phyloP scores from a whole-genome alignment of 2,113 vertebrate genomes.

The Nanorana parkeri region DNA sequence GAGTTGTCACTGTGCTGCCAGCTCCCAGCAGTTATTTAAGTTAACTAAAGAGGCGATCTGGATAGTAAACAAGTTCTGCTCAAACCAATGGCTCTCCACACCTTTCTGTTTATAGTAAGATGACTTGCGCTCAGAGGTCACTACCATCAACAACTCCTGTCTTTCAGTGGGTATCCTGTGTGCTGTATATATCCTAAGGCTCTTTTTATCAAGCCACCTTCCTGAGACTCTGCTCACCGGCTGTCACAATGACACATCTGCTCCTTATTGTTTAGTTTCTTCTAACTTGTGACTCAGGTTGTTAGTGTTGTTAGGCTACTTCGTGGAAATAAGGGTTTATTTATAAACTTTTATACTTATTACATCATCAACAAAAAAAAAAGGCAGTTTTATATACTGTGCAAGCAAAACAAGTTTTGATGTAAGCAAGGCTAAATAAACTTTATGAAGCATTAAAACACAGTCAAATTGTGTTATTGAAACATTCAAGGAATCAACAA shows the following conservation, averaged over 20 bases:
- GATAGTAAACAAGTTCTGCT: conserved; percentile 75
- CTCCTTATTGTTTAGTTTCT: conserved; percentile 62
- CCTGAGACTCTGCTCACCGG: conserved; percentile 67
- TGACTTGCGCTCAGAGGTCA: conserved; percentile 78
- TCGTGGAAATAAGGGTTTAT: not conserved
- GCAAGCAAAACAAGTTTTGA: no score
- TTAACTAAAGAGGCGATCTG: conserved; percentile 72
- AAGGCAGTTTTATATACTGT: no score
- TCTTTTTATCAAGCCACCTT: conserved; percentile 71
- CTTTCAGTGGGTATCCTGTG: conserved; percentile 73
- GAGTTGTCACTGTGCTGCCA: conserved; percentile 61
- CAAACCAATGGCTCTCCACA: conserved; percentile 74
- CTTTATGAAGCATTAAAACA: no score
- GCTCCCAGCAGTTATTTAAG: conserved; percentile 64
- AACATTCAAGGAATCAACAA: no score
- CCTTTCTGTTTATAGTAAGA: conserved; percentile 80
- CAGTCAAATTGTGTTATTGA: no score
- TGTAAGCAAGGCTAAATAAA: no score
- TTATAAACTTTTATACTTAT: not conserved
- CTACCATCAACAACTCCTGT: conserved; percentile 74
- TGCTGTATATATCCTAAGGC: conserved; percentile 70
- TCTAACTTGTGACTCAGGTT: conserved; percentile 47
- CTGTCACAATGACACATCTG: conserved; percentile 71
- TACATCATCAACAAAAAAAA: no score
- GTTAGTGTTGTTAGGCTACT: not conserved